These are phyloP conservation scores for Lasioglossum pauxillum DNA, from an alignment of 2,888 invertebrate species.

Conservation along the genomic window DNA sequence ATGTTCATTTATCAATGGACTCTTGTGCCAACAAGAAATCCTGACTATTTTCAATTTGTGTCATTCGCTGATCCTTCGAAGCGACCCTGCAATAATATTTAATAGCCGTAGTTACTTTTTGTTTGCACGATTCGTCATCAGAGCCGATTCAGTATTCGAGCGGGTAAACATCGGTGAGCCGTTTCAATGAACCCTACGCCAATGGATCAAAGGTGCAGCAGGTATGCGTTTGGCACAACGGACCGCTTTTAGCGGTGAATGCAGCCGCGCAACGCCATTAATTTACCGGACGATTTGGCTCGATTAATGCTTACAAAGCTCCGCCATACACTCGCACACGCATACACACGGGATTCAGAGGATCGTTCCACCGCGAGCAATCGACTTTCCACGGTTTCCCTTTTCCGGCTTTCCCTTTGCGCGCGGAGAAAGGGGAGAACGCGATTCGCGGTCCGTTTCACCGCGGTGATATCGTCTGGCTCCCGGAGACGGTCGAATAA, in stretches of 20 bases:
- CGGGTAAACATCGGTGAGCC: not conserved
- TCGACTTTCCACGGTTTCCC: slow-evolving; percentile 24
- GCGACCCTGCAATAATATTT: not conserved
- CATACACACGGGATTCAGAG: slow-evolving; percentile 16
- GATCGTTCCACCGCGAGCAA: slow-evolving; percentile 35
- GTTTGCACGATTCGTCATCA: not conserved
- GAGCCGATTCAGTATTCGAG: not conserved
- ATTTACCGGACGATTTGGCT: slow-evolving; percentile 67
- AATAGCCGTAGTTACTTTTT: not conserved
- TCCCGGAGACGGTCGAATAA: not conserved
- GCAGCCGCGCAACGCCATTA: slow-evolving; percentile 52
- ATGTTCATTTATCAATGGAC: not conserved
- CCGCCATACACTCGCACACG: not conserved
- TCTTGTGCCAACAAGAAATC: not conserved
- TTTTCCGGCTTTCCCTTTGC: slow-evolving; percentile 35
- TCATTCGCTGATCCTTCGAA: not conserved
- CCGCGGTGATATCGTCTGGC: slow-evolving; percentile 6
- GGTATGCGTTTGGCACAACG: slow-evolving; percentile 42
- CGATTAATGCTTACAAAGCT: slow-evolving; percentile 60
- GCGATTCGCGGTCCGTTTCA: not conserved
- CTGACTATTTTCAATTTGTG: not conserved
- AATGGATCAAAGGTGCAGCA: slow-evolving; percentile 43
- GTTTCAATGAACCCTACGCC: slow-evolving; percentile 28
- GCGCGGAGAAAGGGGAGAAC: slow-evolving; percentile 47
- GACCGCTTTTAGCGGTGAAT: slow-evolving; percentile 40